Base-by-base conservation (phyloP, 2,113 vertebrate species). In the Hippocampus zosterae region DNA sequence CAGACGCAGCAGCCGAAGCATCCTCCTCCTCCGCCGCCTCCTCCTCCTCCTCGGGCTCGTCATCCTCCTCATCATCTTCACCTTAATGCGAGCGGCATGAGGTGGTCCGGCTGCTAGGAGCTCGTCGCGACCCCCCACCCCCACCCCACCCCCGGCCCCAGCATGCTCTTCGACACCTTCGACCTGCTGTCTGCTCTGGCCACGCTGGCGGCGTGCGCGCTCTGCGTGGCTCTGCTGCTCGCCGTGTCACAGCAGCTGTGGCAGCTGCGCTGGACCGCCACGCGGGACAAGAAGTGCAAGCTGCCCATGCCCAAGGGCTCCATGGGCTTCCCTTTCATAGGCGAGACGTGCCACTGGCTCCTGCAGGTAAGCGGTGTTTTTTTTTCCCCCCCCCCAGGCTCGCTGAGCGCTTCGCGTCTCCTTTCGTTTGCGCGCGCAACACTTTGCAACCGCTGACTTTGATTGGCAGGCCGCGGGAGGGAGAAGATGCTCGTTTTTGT, bases 281-380 rank as follows among this genome's bases (percentile, higher is more conserved):
- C 95, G 79, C 94, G 97, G 78, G 97, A 98, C 91, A 96, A 95
- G 88, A 94, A 89, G 93, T 96, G 95, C 94, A 96, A 95, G 83
- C 90, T 98, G 67, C 96, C 97, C 63, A 95, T 98, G 90, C 97
- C 97, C 37, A 96, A 95, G 81, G 97, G 97, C 79, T 98, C 96
- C 84, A 98, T 98, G 97, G 97, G 97, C 80, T 97, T 98, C 92
- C 97, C 97, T 70, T 90, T 98, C 86, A 93, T 98, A 88, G 97
- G 97, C 77, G 97, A 98, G 89, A 98, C 96, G 71, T 97, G 95
- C 91, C 97, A 98, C 93, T 98, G 97, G 97, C 91, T 98, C 71
- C 87, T 98, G 65, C 96, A 98, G 96, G 96, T 98, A 96, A 96
- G 95, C 67, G 72, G 71, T 74, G 56, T 8, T 21, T 56, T n/a